Evolutionary conservation across 2,113 vertebrate species (phyloP), one percentile per base, ranked within the genome.

Genomic region (Pseudopipra pipra): DNA sequence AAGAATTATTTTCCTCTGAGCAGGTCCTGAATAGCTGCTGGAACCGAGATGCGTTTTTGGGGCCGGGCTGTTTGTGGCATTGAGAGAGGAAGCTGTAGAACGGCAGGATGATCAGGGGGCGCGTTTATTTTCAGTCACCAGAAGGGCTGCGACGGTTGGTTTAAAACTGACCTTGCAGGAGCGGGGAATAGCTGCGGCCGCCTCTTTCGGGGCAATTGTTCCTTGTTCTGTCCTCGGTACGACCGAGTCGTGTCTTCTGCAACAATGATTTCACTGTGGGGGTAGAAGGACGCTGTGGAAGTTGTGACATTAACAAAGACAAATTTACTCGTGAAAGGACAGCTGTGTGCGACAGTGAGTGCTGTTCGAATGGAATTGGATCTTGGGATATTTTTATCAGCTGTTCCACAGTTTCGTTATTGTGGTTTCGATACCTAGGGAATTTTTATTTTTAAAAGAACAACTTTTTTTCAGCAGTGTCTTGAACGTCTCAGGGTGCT

Each of bases 91-190:
- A 96, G 83, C 92, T 85, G 86, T 91, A 92, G 96, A 89, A 82
- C 84, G 95, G 88, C 94, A 87, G 93, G 97, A 85, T 96, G 93
- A 95, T 93, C 76, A 68, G 95, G 94, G 95, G 88, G 90, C 68
- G 47, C 67, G 41, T 97, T 96, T 93, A 30, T 95, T 95, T 91
- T 72, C 91, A 31, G 92, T 74, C 75, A 30, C 66, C 95, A 96
- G 95, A 96, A 71, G 91, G 89, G 72, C 91, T 95, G 96, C 37
- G 90, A 54, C 87, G 87, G 73, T 24, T 91, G 92, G 78, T 93
- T 94, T 80, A 47, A 20, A 76, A 87, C 78, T 98, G 98, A 98
- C 98, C 97, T 98, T 98, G 98, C 81, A 68, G 96, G 89, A 97
- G 94, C 30, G 95, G 96, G 90, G 84, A 89, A 81, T 89, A 94